Evolutionary conservation across 2,888 invertebrate species (phyloP), one percentile per base, ranked within the genome.

Genomic region (Synergus laeviventris): DNA sequence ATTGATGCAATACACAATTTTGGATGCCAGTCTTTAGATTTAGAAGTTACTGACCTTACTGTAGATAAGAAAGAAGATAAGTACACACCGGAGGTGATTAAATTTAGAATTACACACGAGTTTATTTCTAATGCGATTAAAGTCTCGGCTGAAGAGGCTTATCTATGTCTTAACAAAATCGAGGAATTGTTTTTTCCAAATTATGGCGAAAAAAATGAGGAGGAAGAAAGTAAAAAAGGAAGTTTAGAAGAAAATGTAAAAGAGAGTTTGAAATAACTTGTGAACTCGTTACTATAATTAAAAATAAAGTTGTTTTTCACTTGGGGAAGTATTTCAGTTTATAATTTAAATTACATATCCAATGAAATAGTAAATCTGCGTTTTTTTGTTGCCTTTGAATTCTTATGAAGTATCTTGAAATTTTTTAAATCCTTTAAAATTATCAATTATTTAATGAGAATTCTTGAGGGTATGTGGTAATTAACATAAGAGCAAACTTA

Each of bases 41-140:
- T 45, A 31, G 49, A 64, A 24, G 14, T 45, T 11, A 14, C n/a
- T 21, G 49, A 64, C 16, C 14, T 45, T 11, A 14, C n/a, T 21
- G 9, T 9, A 9, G 39, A 36, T 36, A 31, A 31, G 36, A 18
- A 75, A 21, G 39, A 54, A 21, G 56, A 61, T 16, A 18, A 9
- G 18, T 66, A 21, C 12, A 45, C 24, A 18, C 36, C 56, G 4
- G 56, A 31, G 9, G 66, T 66, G 16, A n/a, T 54, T 5, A 64
- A 24, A 21, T 64, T 56, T 54, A 18, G 66, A 21, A 18, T 75
- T 36, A 11, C 49, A 8, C 54, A 75, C 14, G 45, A 38, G 36
- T 75, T 75, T 14, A 54, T 75, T 18, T 38, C 54, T 16, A 66
- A 64, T 21, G 64, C 56, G 2, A 64, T 75, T 39, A 38, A 38